Conservation (phyloP, 2,888 invertebrate species). For the Nomada hirtipes region DNA sequence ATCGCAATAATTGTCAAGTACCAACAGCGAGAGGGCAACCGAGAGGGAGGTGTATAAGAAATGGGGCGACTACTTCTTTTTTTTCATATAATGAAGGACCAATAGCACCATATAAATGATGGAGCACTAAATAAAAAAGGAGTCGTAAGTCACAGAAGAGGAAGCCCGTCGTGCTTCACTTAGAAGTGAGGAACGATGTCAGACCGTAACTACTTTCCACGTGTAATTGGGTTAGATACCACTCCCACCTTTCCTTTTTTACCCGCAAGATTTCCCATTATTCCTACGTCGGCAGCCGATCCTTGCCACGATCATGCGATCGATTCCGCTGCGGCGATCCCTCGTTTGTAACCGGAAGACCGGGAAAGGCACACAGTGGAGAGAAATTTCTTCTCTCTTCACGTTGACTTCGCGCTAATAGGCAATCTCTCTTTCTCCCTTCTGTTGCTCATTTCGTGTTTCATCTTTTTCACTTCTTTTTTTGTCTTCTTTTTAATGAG, state of each 20-base stretch:
- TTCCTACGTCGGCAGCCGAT: slow-evolving; percentile 46
- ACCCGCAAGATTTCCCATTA: slow-evolving; percentile 59
- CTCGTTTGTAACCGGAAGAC: slow-evolving; percentile 63
- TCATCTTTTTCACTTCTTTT: not conserved
- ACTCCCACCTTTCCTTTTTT: slow-evolving; percentile 58
- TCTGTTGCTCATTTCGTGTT: slow-evolving; percentile 24
- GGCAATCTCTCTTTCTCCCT: slow-evolving; percentile 56
- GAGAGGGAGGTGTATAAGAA: too few relatives aligned
- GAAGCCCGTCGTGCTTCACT: slow-evolving; percentile 5
- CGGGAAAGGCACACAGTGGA: slow-evolving; percentile 29
- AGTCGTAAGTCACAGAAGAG: not conserved
- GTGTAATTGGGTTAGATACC: slow-evolving; percentile 62
- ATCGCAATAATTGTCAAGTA: too few relatives aligned
- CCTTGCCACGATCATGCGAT: slow-evolving; percentile 35
- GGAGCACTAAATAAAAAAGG: slow-evolving; percentile 5
- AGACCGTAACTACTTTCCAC: slow-evolving; percentile 48
- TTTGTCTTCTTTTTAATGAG: slow-evolving; percentile 51
- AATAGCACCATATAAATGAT: not conserved
- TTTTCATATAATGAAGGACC: not conserved
- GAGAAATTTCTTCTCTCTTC: slow-evolving; percentile 41
- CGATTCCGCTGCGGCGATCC: slow-evolving; percentile 51
- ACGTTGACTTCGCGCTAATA: slow-evolving; percentile 64
- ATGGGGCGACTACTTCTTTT: too few relatives aligned
- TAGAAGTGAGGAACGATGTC: slow-evolving; percentile 37
- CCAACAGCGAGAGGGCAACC: too few relatives aligned